phyloP scores from a whole-genome alignment of 2,797 vertebrate genomes.

The Pantherophis vulpinus region DNA sequence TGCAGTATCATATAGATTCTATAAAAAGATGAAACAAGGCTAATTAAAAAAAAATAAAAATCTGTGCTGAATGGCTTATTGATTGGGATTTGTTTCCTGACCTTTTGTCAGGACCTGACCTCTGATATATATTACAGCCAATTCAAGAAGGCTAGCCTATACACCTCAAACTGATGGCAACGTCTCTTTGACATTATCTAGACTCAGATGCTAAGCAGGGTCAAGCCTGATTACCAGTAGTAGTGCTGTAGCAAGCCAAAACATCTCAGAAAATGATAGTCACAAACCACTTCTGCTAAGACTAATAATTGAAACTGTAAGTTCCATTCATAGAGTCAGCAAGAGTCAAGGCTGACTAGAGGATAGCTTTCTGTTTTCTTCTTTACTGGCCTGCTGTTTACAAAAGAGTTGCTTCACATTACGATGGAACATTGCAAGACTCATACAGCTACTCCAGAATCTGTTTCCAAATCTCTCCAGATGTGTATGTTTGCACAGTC shows the following conservation, averaged over 20 bases:
- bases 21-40: not conserved
- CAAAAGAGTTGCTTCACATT: not conserved
- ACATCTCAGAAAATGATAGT: not conserved
- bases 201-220: not conserved
- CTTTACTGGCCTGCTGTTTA: not conserved
- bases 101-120: too few relatives aligned
- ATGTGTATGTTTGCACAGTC: not conserved
- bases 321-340: not conserved
- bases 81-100: not conserved
- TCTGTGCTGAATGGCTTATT: not conserved
- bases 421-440: not conserved
- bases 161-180: not conserved
- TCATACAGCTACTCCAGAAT: not conserved
- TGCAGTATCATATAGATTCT: not conserved
- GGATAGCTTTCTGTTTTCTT: not conserved
- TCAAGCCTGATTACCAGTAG: not conserved
- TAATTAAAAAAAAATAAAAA: too few relatives aligned
- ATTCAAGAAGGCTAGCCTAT: not conserved
- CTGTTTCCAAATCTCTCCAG: not conserved
- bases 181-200: not conserved
- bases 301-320: not conserved
- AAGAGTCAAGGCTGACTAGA: not conserved
- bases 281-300: not conserved
- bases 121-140: not conserved
- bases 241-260: not conserved